Evolutionary conservation across 2,113 vertebrate species (phyloP).

Genomic region (Pristiophorus japonicus): DNA sequence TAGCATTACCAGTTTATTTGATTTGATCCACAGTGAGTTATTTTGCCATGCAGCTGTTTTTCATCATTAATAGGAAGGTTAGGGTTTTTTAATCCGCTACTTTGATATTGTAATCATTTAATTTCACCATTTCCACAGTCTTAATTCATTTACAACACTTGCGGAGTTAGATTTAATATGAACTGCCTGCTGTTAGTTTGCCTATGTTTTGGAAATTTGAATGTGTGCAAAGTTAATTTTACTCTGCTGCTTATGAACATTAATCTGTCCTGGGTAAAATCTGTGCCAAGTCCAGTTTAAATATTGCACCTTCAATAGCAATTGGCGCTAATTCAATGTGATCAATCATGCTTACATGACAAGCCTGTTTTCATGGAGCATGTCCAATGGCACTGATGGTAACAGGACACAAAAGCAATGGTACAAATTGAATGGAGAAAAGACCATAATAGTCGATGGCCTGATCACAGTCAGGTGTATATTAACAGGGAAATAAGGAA

Average conservation of each 20-base stretch:
- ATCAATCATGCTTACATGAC: background rate
- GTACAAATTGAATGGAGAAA: background rate
- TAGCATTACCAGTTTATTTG: conserved; percentile 9
- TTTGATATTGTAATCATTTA: background rate
- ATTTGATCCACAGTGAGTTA: background rate
- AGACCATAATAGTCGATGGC: background rate
- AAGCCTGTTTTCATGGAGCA: background rate
- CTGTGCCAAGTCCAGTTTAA: background rate
- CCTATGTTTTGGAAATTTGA: background rate
- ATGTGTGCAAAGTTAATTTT: conserved; percentile 1
- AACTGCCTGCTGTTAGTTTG: background rate
- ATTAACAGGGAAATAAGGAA: background rate
- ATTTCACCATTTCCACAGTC: background rate
- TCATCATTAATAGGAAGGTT: background rate
- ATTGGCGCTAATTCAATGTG: too few relatives aligned
- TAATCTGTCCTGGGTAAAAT: background rate
- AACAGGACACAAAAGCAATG: background rate
- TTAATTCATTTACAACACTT: background rate
- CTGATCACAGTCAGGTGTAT: background rate
- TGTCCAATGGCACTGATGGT: background rate
- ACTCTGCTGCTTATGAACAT: background rate
- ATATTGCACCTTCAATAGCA: background rate
- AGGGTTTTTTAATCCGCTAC: background rate
- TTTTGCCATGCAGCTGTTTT: conserved; percentile 10
- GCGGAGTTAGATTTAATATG: background rate